Base-by-base conservation (phyloP, 2,113 vertebrate genomes). In the Madoqua kirkii region DNA sequence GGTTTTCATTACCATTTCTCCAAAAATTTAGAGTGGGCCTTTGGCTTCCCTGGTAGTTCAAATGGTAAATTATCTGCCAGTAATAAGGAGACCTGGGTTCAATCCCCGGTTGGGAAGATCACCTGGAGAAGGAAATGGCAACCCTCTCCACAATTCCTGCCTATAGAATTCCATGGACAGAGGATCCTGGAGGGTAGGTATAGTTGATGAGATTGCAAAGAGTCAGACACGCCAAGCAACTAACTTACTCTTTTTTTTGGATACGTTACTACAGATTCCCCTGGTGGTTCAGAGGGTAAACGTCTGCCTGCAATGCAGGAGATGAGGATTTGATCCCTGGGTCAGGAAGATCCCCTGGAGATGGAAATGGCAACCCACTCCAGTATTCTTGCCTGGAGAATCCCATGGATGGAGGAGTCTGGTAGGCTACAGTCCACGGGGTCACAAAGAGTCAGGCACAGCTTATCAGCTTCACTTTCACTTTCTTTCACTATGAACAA, bases 221-320 rank as follows among this genome's bases (percentile, higher is more conserved):
- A 36, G 33, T n/a, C 33, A 67, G 33, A 67, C 64, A 36, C 0
- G 4, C 17, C 16, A 9, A 67, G 17, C 2, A 17, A 36, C 33
- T 67, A 67, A 67, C 33, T 67, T 21, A 19, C 8, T 36, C 33
- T n/a, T 67, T 36, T 36, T n/a, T 19, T 36, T 19, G 1, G 33
- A 67, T 67, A 67, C 4, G 21, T 67, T 67, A 36, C 33, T 67
- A 67, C 17, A 67, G 64, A 67, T 67, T 36, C 5, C 17, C 33
- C 17, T 67, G 33, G 17, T 67, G 64, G 64, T n/a, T 67, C 64
- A 67, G 16, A 67, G 64, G 16, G 33, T 10, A 67, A 67, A 67
- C 1, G 0, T 36, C 33, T 67, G 8, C 33, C 4, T 67, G 17
- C 8, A 67, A 21, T 36, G 64, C 1, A 2, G 8, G 64, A 67